Evolutionary conservation across 92 coral and sea anemone species (phyloP), one percentile per base, ranked within the genome.

Genomic region (Hydrozoanthus gracilis): DNA sequence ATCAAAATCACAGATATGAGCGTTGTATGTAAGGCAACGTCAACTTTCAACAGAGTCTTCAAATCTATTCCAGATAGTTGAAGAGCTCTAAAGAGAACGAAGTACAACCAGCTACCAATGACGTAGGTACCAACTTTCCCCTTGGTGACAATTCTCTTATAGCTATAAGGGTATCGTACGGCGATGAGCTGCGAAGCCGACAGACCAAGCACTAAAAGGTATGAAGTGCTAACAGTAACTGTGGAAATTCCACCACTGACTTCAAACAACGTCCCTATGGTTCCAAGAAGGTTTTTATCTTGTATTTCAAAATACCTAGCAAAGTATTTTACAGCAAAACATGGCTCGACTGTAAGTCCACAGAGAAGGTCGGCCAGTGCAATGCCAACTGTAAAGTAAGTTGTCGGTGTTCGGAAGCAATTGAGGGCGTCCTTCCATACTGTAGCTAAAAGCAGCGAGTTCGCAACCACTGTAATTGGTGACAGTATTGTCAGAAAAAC

Each of bases 171-270:
- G 71, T 82, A 95, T 4, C 94, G 90, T 2, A 95, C 92, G 11
- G 98, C 95, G 20, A 92, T 84, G 74, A 88, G 91, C 69, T 95
- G 98, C 13, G 92, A 91, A 39, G 93, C 86, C 0, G 98, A 95
- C 27, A 95, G 71, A 51, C 95, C 98, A 14, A 95, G 83, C 0
- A 95, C 95, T 2, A 95, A 84, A 15, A 95, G 86, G 20, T 91
- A 95, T 3, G 98, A 95, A 10, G 93, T 72, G 65, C 93, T 95
- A 13, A 95, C 89, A 4, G 98, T 89, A 6, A 95, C 87, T 6
- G 98, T 95, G 9, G 98, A 92, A 18, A 95, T 91, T 6, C 88
- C 90, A 48, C 95, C 92, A 7, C 93, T 94, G 15, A 91, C 88
- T 56, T 72, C 49, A 77, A 76, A 76, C 49, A 95, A 44, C 12